Conservation (phyloP, 1,140 invertebrate species). For the Laupala kohalensis region DNA sequence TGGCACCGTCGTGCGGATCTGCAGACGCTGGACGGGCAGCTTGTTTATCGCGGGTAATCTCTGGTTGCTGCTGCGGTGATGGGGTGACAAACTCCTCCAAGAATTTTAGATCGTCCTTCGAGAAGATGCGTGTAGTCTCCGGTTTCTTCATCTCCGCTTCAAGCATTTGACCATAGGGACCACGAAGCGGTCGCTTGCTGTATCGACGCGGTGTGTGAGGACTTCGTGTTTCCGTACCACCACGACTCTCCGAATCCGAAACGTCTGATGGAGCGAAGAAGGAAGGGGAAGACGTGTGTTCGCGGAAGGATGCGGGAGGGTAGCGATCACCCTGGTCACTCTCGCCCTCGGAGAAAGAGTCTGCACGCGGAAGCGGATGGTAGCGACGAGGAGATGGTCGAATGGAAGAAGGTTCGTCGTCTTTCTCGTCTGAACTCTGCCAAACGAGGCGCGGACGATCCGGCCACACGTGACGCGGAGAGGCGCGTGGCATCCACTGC, state of each 20-base stretch:
- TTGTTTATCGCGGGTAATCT: neutral
- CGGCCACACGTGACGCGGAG: conserved; percentile 6
- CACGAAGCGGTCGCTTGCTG: conserved; percentile 57
- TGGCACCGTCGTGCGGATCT: conserved; percentile 22
- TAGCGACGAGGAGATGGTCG: conserved; percentile 11
- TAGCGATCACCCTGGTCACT: conserved; percentile 28
- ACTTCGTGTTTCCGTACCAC: conserved; percentile 28
- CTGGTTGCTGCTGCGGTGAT: conserved; percentile 18
- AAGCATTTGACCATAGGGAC: conserved; percentile 70
- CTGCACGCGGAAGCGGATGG: conserved; percentile 25
- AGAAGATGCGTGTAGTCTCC: conserved; percentile 28
- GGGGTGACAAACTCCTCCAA: conserved; percentile 28
- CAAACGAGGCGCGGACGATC: conserved; percentile 34
- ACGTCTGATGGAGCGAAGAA: conserved; percentile 22
- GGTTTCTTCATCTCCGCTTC: conserved; percentile 62
- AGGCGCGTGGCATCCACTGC: conserved; percentile 11
- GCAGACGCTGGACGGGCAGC: conserved; percentile 23
- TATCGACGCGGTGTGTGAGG: conserved; percentile 36
- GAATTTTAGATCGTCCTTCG: conserved; percentile 38
- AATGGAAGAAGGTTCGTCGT: conserved; percentile 31
- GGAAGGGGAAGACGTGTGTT: conserved; percentile 23
- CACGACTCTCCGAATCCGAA: conserved; percentile 37
- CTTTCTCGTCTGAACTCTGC: conserved; percentile 57
- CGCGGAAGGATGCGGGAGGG: conserved; percentile 16
- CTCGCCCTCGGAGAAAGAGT: conserved; percentile 43